Conservation (phyloP, 2,888 invertebrate genomes). For the Augochlorella aurata region DNA sequence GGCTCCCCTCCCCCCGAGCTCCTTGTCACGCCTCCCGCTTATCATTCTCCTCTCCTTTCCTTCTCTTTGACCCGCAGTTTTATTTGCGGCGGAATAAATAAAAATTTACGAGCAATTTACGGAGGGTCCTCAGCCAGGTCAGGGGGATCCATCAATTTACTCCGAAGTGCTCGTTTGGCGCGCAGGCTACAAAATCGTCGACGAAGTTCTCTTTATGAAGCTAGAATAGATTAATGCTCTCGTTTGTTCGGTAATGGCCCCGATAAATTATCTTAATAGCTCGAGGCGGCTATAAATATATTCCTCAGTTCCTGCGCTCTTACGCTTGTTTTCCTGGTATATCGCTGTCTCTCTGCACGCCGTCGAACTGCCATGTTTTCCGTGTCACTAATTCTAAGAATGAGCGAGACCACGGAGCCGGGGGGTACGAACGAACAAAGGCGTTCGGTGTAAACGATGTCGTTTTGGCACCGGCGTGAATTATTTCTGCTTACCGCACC, state of each 20-base stretch:
- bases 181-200: conserved; percentile 80
- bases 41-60: conserved; percentile 7
- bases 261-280: conserved; percentile 82
- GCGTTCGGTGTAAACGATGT: conserved; percentile 51
- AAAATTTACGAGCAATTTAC: conserved; percentile 79
- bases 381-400: conserved; percentile 68
- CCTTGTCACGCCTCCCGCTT: conserved; percentile 1
- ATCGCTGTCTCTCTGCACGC: conserved; percentile 64
- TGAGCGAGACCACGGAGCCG: conserved; percentile 19
- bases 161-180: conserved; percentile 80
- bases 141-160: conserved; percentile 78
- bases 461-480: conserved; percentile 53
- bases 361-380: conserved; percentile 70
- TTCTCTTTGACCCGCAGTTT: conserved; percentile 53
- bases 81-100: conserved; percentile 75
- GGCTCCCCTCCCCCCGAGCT: not conserved
- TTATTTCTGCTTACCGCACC: conserved; percentile 43
- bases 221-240: conserved; percentile 82
- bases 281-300: conserved; percentile 80
- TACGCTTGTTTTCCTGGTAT: conserved; percentile 74
- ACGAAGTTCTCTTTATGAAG: conserved; percentile 81
- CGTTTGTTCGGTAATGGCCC: conserved; percentile 81
- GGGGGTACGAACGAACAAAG: conserved; percentile 38
- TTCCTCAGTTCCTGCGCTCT: conserved; percentile 75
- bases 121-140: conserved; percentile 72